A percentile compares a stretch with the other conserved stretches of the same genome.
phyloP scores from a whole-genome alignment of 2,113 vertebrate species.

The Oostethus manadensis region DNA sequence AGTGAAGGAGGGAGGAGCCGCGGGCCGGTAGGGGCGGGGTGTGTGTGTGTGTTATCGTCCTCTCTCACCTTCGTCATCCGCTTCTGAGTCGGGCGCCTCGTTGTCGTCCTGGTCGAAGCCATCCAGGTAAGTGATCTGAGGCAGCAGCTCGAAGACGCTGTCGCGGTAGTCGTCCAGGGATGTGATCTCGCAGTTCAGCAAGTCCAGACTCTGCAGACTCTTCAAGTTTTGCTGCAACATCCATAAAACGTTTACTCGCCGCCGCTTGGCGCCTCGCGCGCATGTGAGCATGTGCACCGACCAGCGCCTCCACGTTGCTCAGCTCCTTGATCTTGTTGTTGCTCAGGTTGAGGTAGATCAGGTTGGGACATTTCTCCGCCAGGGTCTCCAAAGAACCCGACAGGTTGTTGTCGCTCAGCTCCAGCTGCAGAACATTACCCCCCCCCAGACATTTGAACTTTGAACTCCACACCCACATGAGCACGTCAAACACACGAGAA shows the following conservation, averaged over 20 bases:
- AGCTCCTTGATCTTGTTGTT: conserved; percentile 86
- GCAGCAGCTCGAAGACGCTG: conserved; percentile 86
- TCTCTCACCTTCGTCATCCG: conserved; percentile 52
- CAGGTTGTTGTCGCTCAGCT: conserved; percentile 81
- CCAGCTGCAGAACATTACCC: conserved; percentile 67
- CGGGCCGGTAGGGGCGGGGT: no score
- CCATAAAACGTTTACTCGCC: neutral
- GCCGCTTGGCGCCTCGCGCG: no score
- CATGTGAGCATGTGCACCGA: conserved; percentile 40
- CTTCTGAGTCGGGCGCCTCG: conserved; percentile 85
- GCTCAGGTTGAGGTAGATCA: conserved; percentile 81
- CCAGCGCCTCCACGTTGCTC: conserved; percentile 77
- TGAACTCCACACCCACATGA: no score
- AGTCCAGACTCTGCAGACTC: conserved; percentile 89
- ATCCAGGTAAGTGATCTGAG: conserved; percentile 89
- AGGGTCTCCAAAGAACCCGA: conserved; percentile 75
- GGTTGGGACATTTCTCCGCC: conserved; percentile 76
- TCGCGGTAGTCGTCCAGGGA: conserved; percentile 87
- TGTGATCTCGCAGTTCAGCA: conserved; percentile 92
- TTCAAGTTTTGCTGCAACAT: conserved; percentile 85
- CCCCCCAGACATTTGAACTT: no score
- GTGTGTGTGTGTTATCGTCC: conserved; percentile 56
- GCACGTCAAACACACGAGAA: no score
- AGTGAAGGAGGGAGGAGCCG: no score
- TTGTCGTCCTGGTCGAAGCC: conserved; percentile 95